Conservation (phyloP, 2,113 vertebrate species). For the Monarcha castaneiventris region DNA sequence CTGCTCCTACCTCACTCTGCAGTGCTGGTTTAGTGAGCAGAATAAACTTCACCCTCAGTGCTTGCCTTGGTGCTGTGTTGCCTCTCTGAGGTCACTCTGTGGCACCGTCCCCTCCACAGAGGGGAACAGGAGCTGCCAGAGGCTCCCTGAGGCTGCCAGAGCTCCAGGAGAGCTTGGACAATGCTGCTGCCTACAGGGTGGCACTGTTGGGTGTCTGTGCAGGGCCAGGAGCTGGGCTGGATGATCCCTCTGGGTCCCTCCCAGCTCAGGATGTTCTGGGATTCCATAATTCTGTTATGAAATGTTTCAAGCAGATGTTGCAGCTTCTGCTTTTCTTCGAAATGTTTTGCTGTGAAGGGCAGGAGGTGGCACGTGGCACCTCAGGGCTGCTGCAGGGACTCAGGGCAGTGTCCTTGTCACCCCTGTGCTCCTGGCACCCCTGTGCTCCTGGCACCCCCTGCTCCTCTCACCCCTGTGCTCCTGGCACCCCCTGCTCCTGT, state of each 20-base stretch:
- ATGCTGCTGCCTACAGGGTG: fast-evolving
- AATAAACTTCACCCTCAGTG: fast-evolving
- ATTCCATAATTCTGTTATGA: fast-evolving
- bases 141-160: neutral
- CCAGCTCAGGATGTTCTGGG: neutral
- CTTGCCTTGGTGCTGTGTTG: neutral
- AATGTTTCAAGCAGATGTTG: neutral
- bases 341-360: fast-evolving
- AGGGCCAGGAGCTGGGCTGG: neutral
- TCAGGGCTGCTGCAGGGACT: neutral
- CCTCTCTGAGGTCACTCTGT: neutral
- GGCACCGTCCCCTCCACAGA: neutral
- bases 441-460: no score
- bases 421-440: neutral
- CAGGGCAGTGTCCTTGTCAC: neutral
- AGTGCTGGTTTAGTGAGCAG: fast-evolving
- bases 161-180: neutral
- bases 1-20: neutral
- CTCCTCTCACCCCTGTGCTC: neutral
- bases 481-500: neutral
- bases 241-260: neutral
- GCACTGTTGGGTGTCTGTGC: neutral
- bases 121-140: neutral
- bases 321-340: neutral
- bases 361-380: neutral